Conservation (phyloP, 2,113 vertebrate genomes). For the Gopherus flavomarginatus region DNA sequence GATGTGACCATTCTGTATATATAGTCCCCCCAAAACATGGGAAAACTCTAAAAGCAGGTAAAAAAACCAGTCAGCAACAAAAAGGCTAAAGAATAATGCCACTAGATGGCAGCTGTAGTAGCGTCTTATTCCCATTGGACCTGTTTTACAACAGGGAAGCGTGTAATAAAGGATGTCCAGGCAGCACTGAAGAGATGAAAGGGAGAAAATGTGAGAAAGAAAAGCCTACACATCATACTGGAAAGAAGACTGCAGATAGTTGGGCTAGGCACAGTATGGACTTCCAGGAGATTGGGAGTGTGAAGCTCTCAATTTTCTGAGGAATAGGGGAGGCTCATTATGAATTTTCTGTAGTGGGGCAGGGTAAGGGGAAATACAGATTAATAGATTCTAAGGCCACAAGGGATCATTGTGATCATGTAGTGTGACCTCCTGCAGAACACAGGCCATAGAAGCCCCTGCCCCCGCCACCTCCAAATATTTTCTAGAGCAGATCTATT, state of each 20-base stretch:
- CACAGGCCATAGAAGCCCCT: no score
- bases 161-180: neutral
- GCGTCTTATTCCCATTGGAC: neutral
- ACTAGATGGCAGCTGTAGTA: neutral
- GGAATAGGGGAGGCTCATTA: no score
- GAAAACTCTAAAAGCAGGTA: neutral
- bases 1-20: neutral
- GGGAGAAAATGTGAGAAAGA: neutral
- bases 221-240: fast-evolving
- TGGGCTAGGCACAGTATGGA: neutral
- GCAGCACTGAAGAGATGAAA: neutral
- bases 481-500: no score
- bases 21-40: neutral
- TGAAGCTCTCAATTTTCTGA: no score
- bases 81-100: neutral
- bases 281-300: neutral
- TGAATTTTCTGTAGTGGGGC: no score
- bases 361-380: no score
- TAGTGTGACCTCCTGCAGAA: no score
- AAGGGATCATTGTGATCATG: no score
- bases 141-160: neutral
- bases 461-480: no score
- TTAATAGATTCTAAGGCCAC: no score
- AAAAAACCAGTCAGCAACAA: neutral
- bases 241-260: neutral